Conservation (phyloP, 2,797 vertebrate species). For the Clarias pachynema region DNA sequence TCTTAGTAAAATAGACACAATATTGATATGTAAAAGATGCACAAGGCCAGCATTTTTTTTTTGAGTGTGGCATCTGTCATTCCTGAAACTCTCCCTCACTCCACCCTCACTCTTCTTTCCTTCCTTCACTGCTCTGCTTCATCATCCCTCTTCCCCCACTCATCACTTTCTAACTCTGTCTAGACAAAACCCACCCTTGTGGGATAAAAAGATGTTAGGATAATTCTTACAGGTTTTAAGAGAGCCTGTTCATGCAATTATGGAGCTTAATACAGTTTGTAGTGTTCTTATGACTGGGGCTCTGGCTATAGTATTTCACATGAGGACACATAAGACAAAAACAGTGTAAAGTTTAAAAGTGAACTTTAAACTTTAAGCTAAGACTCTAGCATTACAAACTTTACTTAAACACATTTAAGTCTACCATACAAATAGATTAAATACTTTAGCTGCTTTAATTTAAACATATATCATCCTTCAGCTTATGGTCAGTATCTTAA, state of each 20-base stretch:
- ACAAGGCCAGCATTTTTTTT: too few relatives aligned
- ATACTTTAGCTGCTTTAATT: neutral
- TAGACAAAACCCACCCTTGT: slow-evolving; percentile 43
- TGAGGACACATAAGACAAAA: neutral
- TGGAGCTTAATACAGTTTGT: slow-evolving; percentile 8
- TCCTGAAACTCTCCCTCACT: slow-evolving; percentile 12
- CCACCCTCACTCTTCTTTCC: slow-evolving; percentile 11
- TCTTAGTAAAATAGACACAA: too few relatives aligned
- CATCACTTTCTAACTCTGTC: slow-evolving; percentile 38
- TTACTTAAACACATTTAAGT: neutral
- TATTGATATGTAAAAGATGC: too few relatives aligned
- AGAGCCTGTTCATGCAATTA: neutral
- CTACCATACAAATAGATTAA: slow-evolving; percentile 1
- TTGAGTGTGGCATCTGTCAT: slow-evolving; percentile 19
- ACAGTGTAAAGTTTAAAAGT: neutral
- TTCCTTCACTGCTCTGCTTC: slow-evolving; percentile 25
- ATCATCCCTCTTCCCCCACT: neutral
- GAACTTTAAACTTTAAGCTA: neutral
- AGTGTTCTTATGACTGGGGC: neutral
- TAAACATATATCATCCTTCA: neutral
- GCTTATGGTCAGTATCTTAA: neutral
- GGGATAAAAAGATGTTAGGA: slow-evolving; percentile 27
- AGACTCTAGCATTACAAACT: too few relatives aligned
- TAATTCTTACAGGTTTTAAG: slow-evolving; percentile 31
- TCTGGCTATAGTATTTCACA: neutral